phyloP scores from a whole-genome alignment of 2,113 vertebrate species.

The Raja brachyura region DNA sequence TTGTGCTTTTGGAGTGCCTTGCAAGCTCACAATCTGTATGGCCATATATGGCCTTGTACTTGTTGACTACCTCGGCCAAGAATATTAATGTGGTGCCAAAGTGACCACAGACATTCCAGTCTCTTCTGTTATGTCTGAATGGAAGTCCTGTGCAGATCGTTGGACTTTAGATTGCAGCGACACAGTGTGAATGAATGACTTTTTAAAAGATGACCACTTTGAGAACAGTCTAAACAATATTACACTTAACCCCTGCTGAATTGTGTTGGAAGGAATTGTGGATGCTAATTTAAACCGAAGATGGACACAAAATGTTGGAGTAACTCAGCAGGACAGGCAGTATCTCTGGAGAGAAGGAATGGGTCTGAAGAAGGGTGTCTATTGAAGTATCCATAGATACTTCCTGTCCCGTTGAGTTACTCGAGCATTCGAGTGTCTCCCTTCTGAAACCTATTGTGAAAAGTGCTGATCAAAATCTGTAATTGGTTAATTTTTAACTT shows the following conservation, averaged over 20 bases:
- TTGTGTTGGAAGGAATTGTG: too few relatives aligned
- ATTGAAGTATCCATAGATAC: too few relatives aligned
- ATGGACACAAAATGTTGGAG: too few relatives aligned
- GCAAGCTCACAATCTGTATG: background rate
- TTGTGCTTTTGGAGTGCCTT: background rate
- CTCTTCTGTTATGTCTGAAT: slow-evolving; percentile 37
- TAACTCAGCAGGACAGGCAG: too few relatives aligned
- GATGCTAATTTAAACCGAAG: too few relatives aligned
- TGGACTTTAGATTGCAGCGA: background rate
- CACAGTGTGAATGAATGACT: background rate
- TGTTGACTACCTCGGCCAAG: slow-evolving; percentile 32
- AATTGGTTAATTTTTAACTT: background rate
- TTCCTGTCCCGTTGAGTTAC: too few relatives aligned
- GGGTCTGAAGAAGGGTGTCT: too few relatives aligned
- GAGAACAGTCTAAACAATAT: too few relatives aligned
- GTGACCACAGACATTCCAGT: slow-evolving; percentile 37
- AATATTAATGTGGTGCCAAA: slow-evolving; percentile 34
- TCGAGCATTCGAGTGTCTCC: background rate
- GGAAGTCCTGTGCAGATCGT: background rate
- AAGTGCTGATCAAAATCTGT: too few relatives aligned
- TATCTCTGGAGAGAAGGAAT: too few relatives aligned
- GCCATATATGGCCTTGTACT: slow-evolving; percentile 33
- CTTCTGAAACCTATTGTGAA: background rate
- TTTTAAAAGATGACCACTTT: too few relatives aligned
- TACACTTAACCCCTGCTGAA: background rate